Evolutionary conservation across 2,888 invertebrate species (phyloP).

Genomic region (Cephonodes hylas): DNA sequence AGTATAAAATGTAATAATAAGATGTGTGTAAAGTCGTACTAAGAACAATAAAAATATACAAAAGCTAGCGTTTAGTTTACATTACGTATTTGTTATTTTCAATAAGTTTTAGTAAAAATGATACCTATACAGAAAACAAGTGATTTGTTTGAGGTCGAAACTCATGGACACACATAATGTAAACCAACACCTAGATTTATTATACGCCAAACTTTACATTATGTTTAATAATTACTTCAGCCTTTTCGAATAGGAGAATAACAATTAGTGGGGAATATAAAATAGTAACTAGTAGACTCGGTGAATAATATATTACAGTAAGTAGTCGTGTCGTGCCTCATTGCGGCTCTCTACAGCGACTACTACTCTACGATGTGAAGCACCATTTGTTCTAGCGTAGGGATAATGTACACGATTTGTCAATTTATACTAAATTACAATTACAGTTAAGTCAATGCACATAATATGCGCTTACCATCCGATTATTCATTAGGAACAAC

Average conservation of each 20-base stretch:
- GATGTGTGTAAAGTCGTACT: conserved; percentile 69
- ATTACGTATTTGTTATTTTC: conserved; percentile 52
- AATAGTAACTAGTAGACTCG: conserved; percentile 73
- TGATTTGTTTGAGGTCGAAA: conserved; percentile 9
- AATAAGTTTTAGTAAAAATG: not conserved
- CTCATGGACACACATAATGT: conserved; percentile 44
- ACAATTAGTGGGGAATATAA: conserved; percentile 73
- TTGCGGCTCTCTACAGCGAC: conserved; percentile 35
- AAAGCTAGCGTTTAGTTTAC: conserved; percentile 70
- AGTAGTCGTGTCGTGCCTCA: conserved; percentile 34
- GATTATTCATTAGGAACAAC: conserved; percentile 77
- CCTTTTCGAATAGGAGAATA: conserved; percentile 80
- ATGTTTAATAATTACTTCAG: conserved; percentile 74
- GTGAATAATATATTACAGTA: conserved; percentile 16
- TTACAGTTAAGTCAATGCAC: conserved; percentile 70
- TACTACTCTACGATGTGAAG: conserved; percentile 76
- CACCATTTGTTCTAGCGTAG: conserved; percentile 82
- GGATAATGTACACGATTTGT: conserved; percentile 78
- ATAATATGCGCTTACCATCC: conserved; percentile 63
- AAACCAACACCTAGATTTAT: conserved; percentile 57
- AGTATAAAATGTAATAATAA: conserved; percentile 69
- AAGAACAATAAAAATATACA: conserved; percentile 76
- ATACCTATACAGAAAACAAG: not conserved
- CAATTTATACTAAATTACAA: conserved; percentile 70
- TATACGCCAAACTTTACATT: conserved; percentile 71